Evolutionary conservation across 2,797 vertebrate species (phyloP), one percentile per base, ranked within the genome.

Genomic region (Cryptoblepharus egeriae): DNA sequence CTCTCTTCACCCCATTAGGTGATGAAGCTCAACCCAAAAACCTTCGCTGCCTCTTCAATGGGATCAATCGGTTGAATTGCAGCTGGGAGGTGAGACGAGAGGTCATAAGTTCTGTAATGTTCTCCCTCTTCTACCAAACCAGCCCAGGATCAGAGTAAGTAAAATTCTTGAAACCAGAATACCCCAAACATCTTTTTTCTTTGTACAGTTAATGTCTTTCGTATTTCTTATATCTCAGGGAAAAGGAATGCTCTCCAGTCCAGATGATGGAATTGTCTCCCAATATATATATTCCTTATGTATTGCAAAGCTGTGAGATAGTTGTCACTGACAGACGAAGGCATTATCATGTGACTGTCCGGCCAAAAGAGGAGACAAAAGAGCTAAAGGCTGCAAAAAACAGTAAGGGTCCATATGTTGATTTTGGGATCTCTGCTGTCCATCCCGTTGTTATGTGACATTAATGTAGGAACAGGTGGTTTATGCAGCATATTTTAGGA

Each of bases 11-110:
- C 84, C 22, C 42, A 39, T 57, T 86, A 94, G 93, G 87, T 86
- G 91, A 93, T 28, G 72, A 67, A 79, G 91, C 93, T 52, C 88
- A 92, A 58, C 95, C 95, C 74, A 92, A 85, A 84, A 95, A 95
- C 57, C 88, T 96, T 32, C 92, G 13, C 45, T 96, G 96, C 81
- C n/a, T 92, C 76, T 96, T 95, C n/a, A 83, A 79, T 0, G 95
- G 95, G 32, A 81, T 52, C 4, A 32, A 91, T 18, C 1, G 2
- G 5, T 90, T 96, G 78, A 92, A 0, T 0, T 96, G 96, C 89
- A 95, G 94, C 90, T 96, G 96, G 95, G 95, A 96, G 82, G 92
- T 95, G 83, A 89, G 83, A 79, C 30, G 81, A 26, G 91, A 22
- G 1, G 84, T 95, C 79, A 30, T 35, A 75, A 80, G 68, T n/a